Percentiles rank a stretch among this genome's conserved stretches.
These are phyloP conservation scores for Gadus chalcogrammus DNA, from an alignment of 2,113 vertebrate species.

Conservation along the genomic window DNA sequence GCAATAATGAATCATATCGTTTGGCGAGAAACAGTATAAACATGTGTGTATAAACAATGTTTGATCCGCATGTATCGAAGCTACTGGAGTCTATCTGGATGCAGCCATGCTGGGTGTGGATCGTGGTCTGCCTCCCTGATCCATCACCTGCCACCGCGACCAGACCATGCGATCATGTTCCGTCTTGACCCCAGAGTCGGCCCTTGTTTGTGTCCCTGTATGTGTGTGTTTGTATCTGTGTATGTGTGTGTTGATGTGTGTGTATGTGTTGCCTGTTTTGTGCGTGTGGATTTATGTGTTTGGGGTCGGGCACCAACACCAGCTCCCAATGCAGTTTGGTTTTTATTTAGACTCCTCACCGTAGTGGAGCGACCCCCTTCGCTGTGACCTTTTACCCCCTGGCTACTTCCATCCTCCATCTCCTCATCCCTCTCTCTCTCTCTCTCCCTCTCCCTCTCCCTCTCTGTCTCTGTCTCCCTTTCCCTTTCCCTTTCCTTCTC, in stretches of 20 bases:
- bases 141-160: neutral
- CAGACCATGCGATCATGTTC: neutral
- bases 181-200: neutral
- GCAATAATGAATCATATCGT: too few species aligned
- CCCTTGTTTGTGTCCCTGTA: neutral
- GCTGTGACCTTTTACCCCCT: constrained; percentile 21
- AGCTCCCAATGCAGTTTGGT: constrained; percentile 7
- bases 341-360: constrained; percentile 46
- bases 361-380: constrained; percentile 19
- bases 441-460: too few species aligned
- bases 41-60: too few species aligned
- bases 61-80: too few species aligned
- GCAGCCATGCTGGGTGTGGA: too few species aligned
- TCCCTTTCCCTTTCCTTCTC: constrained; percentile 9
- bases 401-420: neutral
- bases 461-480: constrained; percentile 30
- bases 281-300: neutral
- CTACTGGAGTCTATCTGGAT: too few species aligned
- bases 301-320: neutral
- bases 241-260: too few species aligned
- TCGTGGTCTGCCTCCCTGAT: neutral
- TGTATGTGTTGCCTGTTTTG: neutral
- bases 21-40: too few species aligned
- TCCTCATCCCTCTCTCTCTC: neutral
- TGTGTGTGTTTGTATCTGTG: neutral